A percentile compares a stretch with the other conserved stretches of the same genome.
phyloP scores from a whole-genome alignment of 2,797 vertebrate genomes.

The Aplochiton taeniatus region DNA sequence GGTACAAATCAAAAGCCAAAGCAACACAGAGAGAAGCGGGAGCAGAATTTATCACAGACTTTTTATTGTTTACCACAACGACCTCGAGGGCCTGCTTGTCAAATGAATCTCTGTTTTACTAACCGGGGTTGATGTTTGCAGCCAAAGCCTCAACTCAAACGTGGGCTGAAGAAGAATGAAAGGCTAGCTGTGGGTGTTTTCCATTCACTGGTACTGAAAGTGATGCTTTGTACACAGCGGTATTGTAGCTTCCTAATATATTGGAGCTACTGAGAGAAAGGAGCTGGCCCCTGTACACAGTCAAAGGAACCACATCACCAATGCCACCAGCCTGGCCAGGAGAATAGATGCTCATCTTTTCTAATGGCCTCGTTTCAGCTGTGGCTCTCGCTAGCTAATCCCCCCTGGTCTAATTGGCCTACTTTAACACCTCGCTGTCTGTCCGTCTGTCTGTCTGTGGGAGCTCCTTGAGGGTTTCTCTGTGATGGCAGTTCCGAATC shows the following conservation, averaged over 20 bases:
- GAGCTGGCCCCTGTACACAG: neutral
- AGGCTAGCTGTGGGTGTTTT: constrained; percentile 10
- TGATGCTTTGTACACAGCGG: no score
- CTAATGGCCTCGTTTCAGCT: constrained; percentile 71
- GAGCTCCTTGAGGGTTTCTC: constrained; percentile 25
- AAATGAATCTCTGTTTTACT: constrained; percentile 60
- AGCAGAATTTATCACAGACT: constrained; percentile 68
- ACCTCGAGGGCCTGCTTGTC: constrained; percentile 65
- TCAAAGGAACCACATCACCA: constrained; percentile 34
- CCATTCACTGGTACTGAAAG: no score
- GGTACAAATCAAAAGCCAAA: constrained; percentile 72
- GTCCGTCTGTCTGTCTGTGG: constrained; percentile 38
- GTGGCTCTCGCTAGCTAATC: constrained; percentile 58
- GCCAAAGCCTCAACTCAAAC: constrained; percentile 37
- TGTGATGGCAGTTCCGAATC: constrained; percentile 4
- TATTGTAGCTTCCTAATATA: no score
- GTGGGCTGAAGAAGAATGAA: constrained; percentile 42
- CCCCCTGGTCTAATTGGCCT: constrained; percentile 71
- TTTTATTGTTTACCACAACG: constrained; percentile 69
- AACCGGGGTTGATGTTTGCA: constrained; percentile 44
- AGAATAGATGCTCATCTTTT: constrained; percentile 64
- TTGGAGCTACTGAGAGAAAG: no score
- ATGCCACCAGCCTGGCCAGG: constrained; percentile 50
- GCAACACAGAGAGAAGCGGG: constrained; percentile 45
- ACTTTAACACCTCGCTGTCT: constrained; percentile 69